Evolutionary conservation across 2,888 invertebrate species (phyloP).

Genomic region (Lumbricus terrestris): DNA sequence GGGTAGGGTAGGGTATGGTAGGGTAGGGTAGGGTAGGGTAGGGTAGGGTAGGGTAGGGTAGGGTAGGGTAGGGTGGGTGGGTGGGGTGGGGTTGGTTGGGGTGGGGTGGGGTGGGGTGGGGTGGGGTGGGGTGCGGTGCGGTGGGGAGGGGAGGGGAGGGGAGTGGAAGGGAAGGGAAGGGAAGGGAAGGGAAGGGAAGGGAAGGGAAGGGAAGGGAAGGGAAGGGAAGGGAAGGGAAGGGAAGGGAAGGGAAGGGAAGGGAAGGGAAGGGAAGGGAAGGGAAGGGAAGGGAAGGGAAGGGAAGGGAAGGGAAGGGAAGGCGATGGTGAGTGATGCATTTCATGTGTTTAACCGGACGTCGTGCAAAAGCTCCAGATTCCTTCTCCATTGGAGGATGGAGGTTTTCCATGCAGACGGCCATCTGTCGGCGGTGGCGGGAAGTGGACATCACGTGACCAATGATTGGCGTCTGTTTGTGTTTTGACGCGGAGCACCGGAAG

Average conservation of each 20-base stretch:
- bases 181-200: too few relatives aligned
- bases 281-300: neutral
- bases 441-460: neutral
- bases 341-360: neutral
- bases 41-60: neutral
- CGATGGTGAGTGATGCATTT: neutral
- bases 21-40: too few relatives aligned
- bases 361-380: neutral
- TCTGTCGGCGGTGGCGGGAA: neutral
- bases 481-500: neutral
- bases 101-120: too few relatives aligned
- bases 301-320: neutral
- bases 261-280: neutral
- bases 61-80: neutral
- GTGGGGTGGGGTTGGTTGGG: too few relatives aligned
- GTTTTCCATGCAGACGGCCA: neutral
- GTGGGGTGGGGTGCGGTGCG: too few relatives aligned
- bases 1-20: too few relatives aligned
- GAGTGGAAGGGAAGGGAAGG: too few relatives aligned
- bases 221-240: neutral
- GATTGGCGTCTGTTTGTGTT: neutral
- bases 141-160: too few relatives aligned
- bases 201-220: too few relatives aligned
- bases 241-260: neutral
- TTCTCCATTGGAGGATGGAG: neutral